Percentiles rank a stretch among this genome's conserved stretches.
Conservation (phyloP, 2,797 vertebrate species). For the Siniperca scherzeri region DNA sequence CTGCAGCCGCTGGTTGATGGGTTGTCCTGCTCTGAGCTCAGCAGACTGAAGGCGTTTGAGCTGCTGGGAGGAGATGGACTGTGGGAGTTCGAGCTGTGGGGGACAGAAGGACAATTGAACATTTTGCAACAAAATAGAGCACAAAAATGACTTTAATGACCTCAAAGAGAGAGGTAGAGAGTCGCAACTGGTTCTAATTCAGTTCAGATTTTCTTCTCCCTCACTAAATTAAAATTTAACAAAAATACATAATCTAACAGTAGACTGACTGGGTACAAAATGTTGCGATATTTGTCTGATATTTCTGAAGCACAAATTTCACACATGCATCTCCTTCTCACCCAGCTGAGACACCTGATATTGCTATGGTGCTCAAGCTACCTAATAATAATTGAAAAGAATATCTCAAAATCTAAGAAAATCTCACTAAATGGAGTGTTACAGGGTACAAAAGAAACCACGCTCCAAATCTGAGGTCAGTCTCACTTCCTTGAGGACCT, state of each 20-base stretch:
- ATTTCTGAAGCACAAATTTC: conserved; percentile 11
- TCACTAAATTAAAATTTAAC: not conserved
- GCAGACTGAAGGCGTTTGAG: conserved; percentile 91
- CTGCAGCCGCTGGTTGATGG: conserved; percentile 94
- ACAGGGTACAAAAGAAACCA: conserved; percentile 19
- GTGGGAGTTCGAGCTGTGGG: conserved; percentile 86
- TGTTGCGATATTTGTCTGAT: not conserved
- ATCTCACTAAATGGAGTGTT: conserved; percentile 17
- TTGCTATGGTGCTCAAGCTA: not conserved
- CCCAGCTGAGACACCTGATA: not conserved
- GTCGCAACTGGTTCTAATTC: not conserved
- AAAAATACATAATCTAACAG: not conserved
- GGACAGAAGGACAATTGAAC: conserved; percentile 1
- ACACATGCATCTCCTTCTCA: not conserved
- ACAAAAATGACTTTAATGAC: conserved; percentile 7
- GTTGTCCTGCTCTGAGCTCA: conserved; percentile 92
- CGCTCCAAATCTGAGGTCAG: conserved; percentile 26
- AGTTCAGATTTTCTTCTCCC: not conserved
- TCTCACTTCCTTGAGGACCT: conserved; percentile 19
- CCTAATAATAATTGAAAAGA: not conserved
- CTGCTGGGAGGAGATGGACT: conserved; percentile 87
- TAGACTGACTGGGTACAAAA: not conserved
- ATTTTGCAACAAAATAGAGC: not conserved
- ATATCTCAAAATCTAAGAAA: not conserved
- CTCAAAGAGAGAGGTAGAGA: not conserved